phyloP scores from a whole-genome alignment of 2,797 vertebrate genomes.

The Austrolebias charrua region DNA sequence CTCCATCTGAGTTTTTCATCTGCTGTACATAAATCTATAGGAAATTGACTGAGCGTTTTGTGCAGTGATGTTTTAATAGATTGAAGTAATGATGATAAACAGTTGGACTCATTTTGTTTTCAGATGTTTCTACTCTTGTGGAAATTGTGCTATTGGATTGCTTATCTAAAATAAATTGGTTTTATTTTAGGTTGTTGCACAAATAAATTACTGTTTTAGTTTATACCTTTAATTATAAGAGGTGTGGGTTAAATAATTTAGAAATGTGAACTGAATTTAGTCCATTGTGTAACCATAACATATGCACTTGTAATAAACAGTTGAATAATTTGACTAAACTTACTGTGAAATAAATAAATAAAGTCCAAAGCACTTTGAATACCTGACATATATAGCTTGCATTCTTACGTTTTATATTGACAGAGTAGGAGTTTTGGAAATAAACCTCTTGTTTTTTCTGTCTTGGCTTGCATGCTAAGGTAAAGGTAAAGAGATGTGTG shows the following conservation, averaged over 20 bases:
- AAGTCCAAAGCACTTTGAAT: neutral
- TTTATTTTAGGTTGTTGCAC: neutral
- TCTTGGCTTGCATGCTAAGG: slow-evolving; percentile 29
- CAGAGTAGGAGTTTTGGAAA: neutral
- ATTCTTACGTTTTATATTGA: neutral
- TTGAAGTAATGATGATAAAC: slow-evolving; percentile 6
- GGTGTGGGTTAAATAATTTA: neutral
- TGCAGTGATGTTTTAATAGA: slow-evolving; percentile 21
- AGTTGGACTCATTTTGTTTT: slow-evolving; percentile 6
- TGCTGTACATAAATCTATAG: slow-evolving; percentile 27
- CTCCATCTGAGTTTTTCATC: slow-evolving; percentile 12
- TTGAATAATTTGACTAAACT: neutral
- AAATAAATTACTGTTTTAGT: slow-evolving; percentile 1
- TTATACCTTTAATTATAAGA: neutral
- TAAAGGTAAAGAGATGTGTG: slow-evolving; percentile 43
- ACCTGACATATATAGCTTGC: neutral
- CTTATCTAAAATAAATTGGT: neutral
- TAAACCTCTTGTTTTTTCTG: slow-evolving; percentile 1
- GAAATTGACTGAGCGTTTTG: slow-evolving; percentile 10
- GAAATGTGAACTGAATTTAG: neutral
- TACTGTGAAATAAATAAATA: neutral
- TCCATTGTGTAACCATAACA: no score
- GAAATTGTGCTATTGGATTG: slow-evolving; percentile 3
- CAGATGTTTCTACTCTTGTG: neutral
- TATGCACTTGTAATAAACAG: neutral